Base-by-base conservation (phyloP, 2,113 vertebrate genomes). In the Calidris pugnax region DNA sequence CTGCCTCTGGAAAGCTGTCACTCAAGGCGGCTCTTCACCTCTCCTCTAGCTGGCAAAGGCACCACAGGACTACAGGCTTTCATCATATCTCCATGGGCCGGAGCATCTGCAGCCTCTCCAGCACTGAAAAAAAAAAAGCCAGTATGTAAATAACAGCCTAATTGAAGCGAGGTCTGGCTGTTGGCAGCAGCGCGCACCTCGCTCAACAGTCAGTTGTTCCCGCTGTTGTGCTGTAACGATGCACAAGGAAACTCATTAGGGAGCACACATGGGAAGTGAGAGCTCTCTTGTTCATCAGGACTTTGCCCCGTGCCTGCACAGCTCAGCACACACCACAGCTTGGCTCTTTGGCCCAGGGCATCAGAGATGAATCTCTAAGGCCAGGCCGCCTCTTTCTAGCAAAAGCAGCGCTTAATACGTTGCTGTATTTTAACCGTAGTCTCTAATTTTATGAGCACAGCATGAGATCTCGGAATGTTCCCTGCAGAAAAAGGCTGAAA, bases 81-180 rank as follows among this genome's bases (percentile, higher is more conserved):
- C 30, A 24, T 60, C 8, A 0, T 35, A 19, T 18, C 39, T 39
- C 60, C 1, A 0, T 8, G 10, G 53, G 37, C 48, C 37, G 22
- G 72, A 63, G 28, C 81, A 77, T 26, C 41, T 82, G 66, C 66
- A 51, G 64, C 66, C 37, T 73, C 51, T 43, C 57, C 7, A 41
- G 77, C 16, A 9, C 53, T 59, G 86, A 62, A 79, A 86, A 39
- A 47, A 47, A 28, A 28, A 51, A 27, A 60, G 10, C 63, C 68
- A 30, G 68, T 4, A 27, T 33, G 73, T 48, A 53, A 87, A 15
- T 15, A 55, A 45, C 3, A 1, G 24, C 27, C 22, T 35, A 9
- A 26, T 71, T 79, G 27, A 21, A 35, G 45, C 2, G 45, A 56
- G 63, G 41, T 47, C 12, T n/a, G 64, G 67, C 71, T 35, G 32